Evolutionary conservation across 2,888 invertebrate species (phyloP).

Genomic region (Drosophila cognata): DNA sequence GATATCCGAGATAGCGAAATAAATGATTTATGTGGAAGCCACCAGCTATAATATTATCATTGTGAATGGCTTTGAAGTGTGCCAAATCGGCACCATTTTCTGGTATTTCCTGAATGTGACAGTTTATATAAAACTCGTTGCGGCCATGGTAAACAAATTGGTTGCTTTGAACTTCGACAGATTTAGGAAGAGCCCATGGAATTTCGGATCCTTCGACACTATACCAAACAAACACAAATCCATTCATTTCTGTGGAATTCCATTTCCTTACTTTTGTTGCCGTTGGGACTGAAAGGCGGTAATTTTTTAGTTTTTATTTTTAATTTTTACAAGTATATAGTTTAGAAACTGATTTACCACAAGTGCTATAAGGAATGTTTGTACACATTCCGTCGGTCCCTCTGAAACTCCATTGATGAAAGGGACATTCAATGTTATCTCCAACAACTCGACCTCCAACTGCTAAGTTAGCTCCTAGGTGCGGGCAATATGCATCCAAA

Average conservation of each 20-base stretch:
- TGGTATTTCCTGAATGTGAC: slow-evolving; percentile 93
- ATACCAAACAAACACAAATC: slow-evolving; percentile 93
- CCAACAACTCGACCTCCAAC: slow-evolving; percentile 91
- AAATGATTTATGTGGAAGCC: slow-evolving; percentile 82
- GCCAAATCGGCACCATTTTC: slow-evolving; percentile 95
- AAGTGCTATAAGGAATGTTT: slow-evolving; percentile 90
- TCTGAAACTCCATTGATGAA: slow-evolving; percentile 94
- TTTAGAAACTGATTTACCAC: slow-evolving; percentile 77
- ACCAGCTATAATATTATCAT: slow-evolving; percentile 87
- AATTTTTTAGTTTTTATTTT: not conserved
- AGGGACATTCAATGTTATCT: slow-evolving; percentile 94
- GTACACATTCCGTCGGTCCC: slow-evolving; percentile 90
- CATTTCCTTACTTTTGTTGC: slow-evolving; percentile 90
- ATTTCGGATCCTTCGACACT: slow-evolving; percentile 88
- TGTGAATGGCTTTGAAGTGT: slow-evolving; percentile 92
- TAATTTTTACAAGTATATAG: not conserved
- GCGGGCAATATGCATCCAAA: slow-evolving; percentile 95
- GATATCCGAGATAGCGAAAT: slow-evolving; percentile 85
- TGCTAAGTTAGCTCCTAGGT: slow-evolving; percentile 94
- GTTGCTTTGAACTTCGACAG: slow-evolving; percentile 86
- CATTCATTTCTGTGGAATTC: slow-evolving; percentile 89
- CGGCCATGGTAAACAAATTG: slow-evolving; percentile 90
- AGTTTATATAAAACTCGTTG: slow-evolving; percentile 91
- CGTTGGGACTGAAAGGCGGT: slow-evolving; percentile 87
- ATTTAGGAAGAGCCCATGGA: slow-evolving; percentile 90